Conservation (phyloP, 2,888 invertebrate species). For the Lasioglossum lativentre region DNA sequence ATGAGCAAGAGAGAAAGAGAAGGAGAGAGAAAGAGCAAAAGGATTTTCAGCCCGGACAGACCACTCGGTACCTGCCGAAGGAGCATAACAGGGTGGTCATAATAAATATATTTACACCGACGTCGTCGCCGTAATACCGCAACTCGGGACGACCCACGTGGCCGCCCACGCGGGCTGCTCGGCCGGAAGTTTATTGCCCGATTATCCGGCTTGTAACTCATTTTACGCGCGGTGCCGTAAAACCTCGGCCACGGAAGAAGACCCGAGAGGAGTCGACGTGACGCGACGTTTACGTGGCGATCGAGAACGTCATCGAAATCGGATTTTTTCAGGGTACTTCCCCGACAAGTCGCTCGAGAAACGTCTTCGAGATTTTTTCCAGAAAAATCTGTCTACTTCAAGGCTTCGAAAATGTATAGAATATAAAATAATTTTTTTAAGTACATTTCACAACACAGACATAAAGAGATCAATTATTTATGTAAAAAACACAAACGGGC, state of each 20-base stretch:
- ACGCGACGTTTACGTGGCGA: neutral
- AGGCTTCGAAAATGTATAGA: too few species aligned
- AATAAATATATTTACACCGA: constrained; percentile 67
- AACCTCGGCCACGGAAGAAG: constrained; percentile 36
- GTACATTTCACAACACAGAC: too few species aligned
- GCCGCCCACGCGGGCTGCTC: constrained; percentile 42
- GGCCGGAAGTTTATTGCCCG: constrained; percentile 61
- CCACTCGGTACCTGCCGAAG: constrained; percentile 16
- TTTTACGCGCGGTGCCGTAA: constrained; percentile 61
- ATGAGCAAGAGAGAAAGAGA: neutral
- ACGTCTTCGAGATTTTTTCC: neutral
- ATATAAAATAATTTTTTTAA: neutral
- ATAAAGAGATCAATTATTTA: too few species aligned
- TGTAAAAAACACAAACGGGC: too few species aligned
- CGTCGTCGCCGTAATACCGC: constrained; percentile 55
- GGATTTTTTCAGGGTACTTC: neutral
- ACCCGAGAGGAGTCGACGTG: neutral
- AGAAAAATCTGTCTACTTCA: neutral
- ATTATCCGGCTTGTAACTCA: constrained; percentile 66
- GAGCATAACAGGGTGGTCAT: constrained; percentile 22
- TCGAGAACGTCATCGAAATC: neutral
- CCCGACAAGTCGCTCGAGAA: neutral
- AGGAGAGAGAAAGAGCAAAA: neutral
- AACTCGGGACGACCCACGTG: constrained; percentile 60
- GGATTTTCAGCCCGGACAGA: constrained; percentile 12